These are phyloP conservation scores for Meganola albula DNA, from an alignment of 2,888 invertebrate genomes.

Conservation along the genomic window DNA sequence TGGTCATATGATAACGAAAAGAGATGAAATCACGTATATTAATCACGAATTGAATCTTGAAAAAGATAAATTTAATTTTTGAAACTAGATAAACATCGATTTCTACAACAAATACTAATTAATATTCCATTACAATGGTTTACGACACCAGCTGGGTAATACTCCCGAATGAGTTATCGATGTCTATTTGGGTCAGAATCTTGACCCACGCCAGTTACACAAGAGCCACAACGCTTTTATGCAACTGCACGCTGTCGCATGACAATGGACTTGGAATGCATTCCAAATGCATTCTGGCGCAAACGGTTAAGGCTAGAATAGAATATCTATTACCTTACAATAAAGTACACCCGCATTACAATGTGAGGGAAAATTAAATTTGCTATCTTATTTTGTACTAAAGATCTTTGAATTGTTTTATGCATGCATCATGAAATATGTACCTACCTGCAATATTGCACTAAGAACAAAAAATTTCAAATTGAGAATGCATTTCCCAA, in stretches of 20 bases:
- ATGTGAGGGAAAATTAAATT: constrained; percentile 22
- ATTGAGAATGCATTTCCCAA: no score
- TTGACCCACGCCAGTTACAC: constrained; percentile 52
- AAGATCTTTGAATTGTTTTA: no score
- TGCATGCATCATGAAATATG: no score
- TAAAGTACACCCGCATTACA: constrained; percentile 17
- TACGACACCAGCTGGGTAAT: constrained; percentile 21
- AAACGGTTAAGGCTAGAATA: constrained; percentile 32
- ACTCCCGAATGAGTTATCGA: constrained; percentile 43
- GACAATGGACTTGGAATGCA: constrained; percentile 66
- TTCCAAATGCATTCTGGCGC: constrained; percentile 45
- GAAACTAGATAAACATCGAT: constrained; percentile 13
- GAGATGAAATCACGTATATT: no score
- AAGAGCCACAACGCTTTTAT: constrained; percentile 45
- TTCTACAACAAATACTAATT: constrained; percentile 22
- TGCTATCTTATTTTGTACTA: no score
- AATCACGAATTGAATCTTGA: not conserved
- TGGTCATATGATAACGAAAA: no score
- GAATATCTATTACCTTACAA: constrained; percentile 36
- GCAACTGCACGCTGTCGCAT: constrained; percentile 52
- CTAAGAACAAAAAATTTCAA: no score
- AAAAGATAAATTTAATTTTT: no score
- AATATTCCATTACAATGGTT: constrained; percentile 27
- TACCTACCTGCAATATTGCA: no score
- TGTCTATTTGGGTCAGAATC: constrained; percentile 47